These are phyloP conservation scores for Perithous albicinctus DNA, from an alignment of 2,888 invertebrate genomes.

Conservation along the genomic window DNA sequence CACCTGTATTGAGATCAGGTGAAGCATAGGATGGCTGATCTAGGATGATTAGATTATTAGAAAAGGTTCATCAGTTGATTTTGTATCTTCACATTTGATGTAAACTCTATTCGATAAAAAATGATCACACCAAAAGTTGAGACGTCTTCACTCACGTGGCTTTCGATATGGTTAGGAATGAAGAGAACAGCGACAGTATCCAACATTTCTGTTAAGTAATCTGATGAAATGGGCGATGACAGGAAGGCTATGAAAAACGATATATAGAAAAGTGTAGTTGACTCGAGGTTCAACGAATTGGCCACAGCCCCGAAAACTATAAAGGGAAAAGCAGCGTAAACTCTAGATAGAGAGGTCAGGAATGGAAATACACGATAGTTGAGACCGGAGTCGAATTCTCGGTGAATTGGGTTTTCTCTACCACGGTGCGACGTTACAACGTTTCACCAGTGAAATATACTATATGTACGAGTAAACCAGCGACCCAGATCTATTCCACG, in stretches of 20 bases:
- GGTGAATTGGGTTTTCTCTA: constrained; percentile 46
- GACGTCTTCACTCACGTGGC: too few relatives aligned
- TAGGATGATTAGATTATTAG: not conserved
- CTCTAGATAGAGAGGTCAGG: constrained; percentile 10
- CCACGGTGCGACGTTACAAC: constrained; percentile 28
- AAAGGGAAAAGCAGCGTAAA: constrained; percentile 35
- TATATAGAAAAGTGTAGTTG: constrained; percentile 28
- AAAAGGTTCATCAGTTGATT: too few relatives aligned
- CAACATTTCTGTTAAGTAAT: not conserved
- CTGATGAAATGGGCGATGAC: not conserved
- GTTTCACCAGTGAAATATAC: constrained; percentile 26
- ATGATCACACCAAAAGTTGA: too few relatives aligned
- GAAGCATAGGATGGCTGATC: not conserved
- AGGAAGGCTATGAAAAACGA: not conserved
- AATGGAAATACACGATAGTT: constrained; percentile 1
- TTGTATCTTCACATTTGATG: too few relatives aligned
- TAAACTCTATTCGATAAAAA: too few relatives aligned
- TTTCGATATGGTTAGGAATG: not conserved
- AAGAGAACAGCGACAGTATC: not conserved
- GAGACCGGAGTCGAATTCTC: constrained; percentile 36
- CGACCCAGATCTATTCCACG: constrained; percentile 45
- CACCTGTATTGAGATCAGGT: too few relatives aligned
- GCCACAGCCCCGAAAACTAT: constrained; percentile 28
- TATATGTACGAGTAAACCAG: not conserved
- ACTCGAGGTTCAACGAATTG: constrained; percentile 43